Base-by-base conservation (phyloP, 2,797 vertebrate genomes). In the Coluber constrictor region DNA sequence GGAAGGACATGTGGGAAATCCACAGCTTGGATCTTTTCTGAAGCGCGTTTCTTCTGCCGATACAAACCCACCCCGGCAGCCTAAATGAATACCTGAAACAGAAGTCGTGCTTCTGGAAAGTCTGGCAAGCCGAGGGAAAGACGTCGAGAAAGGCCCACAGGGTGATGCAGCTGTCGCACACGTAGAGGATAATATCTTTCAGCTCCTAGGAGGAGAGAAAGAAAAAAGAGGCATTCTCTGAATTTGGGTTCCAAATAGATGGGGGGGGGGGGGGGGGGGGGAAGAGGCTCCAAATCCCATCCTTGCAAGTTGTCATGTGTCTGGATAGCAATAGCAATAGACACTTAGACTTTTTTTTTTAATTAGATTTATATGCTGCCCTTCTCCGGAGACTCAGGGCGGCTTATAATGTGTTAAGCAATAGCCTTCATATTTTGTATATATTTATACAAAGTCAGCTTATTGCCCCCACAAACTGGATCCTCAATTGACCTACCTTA, bases 111-210 rank as follows among this genome's bases (percentile, higher is more conserved):
- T 98, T 98, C 92, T 99, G 98, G 97, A 99, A 99, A 93, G 98
- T 98, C 87, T 98, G 96, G 96, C 98, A 99, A 93, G 99, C 98
- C 37, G 97, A 93, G 0, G 99, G 99, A 95, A 99, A 99, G 95
- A 99, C 98, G 92, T 99, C 99, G 95, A 99, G 97, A 94, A 99
- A 99, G 15, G 99, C 98, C 96, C 99, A 98, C 88, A 99, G 98
- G 0, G 99, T 99, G 25, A 98, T 98, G 95, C 98, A 98, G 3
- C 98, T 98, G 96, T 99, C 99, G 88, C 99, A 99, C 91, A 99
- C 97, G 96, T 99, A 99, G 91, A 98, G 96, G 88, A 99, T 95
- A 25, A 99, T 94, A 95, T 99, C 99, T 93, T 97, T 98, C 94
- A 99, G 96, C 54, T 99, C 99, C 99, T 99, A 94, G 74, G 32